Evolutionary conservation across 2,797 vertebrate genomes (phyloP), one percentile per base, ranked within the genome.

Genomic region (Microctenopoma lineatum): DNA sequence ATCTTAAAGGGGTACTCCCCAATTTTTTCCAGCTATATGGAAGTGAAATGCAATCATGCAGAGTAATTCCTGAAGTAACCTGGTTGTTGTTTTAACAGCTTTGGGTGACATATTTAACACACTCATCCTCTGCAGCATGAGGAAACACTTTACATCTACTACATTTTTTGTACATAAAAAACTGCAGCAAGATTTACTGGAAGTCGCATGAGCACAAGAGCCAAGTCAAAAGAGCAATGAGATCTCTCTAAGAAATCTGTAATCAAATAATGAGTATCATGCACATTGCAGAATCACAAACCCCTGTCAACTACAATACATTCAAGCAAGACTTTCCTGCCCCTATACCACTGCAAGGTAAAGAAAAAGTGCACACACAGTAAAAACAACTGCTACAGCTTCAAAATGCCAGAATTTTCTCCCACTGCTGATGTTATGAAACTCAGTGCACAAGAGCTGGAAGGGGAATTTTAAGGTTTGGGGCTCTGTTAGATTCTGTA

Each of bases 371-470:
- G 42, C 13, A 64, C 34, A 54, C 48, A 36, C 2, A 13, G 15
- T 11, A 29, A 5, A 16, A 51, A 26, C 16, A 16, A 15, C 21
- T 18, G 11, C 12, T 21, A 27, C 21, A 38, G 42, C 25, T 52
- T 57, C 32, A 34, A 21, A 29, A 13, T 47, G 21, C 18, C 48
- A 29, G n/a, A 29, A 48, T 14, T 25, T 8, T 42, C 59, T 59
- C 26, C 21, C 42, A 45, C 53, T 58, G 58, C 15, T 44, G 29
- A 46, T 42, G 21, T 21, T 59, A 25, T 54, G 15, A 73, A 83
- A 47, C 18, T 32, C 16, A 34, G 4, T 53, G 25, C 15, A 36
- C 6, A 25, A 2, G 27, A 46, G 29, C 48, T 55, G 18, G 38
- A 44, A 36, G 34, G 47, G 13, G 32, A 4, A 10, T 36, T 29